Evolutionary conservation across 2,113 vertebrate species (phyloP), one percentile per base, ranked within the genome.

Genomic region (Prunella fulvescens): DNA sequence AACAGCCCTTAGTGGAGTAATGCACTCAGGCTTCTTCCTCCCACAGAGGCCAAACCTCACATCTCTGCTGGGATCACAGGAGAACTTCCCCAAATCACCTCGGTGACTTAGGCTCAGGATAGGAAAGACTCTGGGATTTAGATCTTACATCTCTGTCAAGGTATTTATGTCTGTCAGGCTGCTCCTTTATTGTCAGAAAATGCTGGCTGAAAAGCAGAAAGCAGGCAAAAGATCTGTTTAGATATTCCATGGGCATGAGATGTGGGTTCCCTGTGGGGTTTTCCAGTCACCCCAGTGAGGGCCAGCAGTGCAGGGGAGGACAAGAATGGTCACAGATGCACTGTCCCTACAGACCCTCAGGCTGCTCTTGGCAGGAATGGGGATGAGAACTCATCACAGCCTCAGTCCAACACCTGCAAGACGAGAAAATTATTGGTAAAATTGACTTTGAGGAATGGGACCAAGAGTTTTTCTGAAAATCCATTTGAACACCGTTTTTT

Each of bases 11-110:
- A 71, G 74, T 61, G 51, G 76, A 92, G 90, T 77, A 47, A 95
- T 88, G 92, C 84, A 92, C 92, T 97, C 78, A 64, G 74, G 69
- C 90, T 96, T 54, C 92, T 91, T 94, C 67, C 60, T 93, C 78
- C 93, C 62, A 4, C 74, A 64, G 90, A 74, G 78, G 70, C 80
- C 92, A 81, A 83, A 58, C 37, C 81, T 79, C 85, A 19, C 1
- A 0, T 79, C 70, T 73, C 40, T 25, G 60, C 64, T 78, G 84
- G 40, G 54, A 73, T 65, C 8, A 1, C 50, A 42, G 69, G 47
- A 94, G 37, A 90, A 76, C 50, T 53, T 76, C 31, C 35, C 47
- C 66, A 91, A 92, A 78, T 60, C 80, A 47, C 60, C 64, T 51
- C 0, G 0, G 56, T 56, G 81, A 44, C 67, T 73, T 50, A 5